A percentile compares a stretch with the other conserved stretches of the same genome.
phyloP scores from a whole-genome alignment of 2,797 vertebrate species.

The Phataginus tricuspis region DNA sequence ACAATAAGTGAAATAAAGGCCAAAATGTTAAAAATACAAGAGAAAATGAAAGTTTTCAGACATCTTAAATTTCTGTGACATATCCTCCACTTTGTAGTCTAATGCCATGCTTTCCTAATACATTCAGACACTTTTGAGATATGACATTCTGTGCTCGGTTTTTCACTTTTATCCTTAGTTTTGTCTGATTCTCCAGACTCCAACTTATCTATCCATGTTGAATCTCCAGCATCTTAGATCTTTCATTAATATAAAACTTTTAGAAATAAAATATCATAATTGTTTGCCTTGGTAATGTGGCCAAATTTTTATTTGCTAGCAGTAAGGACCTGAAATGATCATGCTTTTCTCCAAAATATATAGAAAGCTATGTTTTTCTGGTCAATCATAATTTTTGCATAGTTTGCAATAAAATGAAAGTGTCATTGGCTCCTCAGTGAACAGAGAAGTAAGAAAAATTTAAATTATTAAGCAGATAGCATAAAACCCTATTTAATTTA shows the following conservation, averaged over 20 bases:
- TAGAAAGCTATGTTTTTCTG: neutral
- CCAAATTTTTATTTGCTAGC: neutral
- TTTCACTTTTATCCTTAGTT: neutral
- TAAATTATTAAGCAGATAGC: neutral
- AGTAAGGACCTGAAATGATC: neutral
- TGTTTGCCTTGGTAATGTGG: neutral
- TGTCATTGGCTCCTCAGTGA: neutral
- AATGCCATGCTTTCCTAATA: neutral
- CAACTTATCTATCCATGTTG: neutral
- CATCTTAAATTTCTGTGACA: neutral
- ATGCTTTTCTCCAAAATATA: neutral
- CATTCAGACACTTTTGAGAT: neutral
- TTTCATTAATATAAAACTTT: neutral
- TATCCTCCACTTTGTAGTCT: neutral
- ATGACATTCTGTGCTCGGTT: neutral
- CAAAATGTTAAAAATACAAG: neutral
- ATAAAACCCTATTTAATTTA: neutral
- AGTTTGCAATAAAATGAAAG: neutral
- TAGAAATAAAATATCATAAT: neutral
- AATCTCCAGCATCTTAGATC: neutral
- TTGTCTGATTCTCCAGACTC: neutral
- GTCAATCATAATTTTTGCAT: neutral
- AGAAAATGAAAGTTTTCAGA: neutral
- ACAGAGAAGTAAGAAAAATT: neutral
- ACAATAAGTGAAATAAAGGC: neutral